Base-by-base conservation (phyloP, 2,888 invertebrate genomes). In the Pandemis heparana region DNA sequence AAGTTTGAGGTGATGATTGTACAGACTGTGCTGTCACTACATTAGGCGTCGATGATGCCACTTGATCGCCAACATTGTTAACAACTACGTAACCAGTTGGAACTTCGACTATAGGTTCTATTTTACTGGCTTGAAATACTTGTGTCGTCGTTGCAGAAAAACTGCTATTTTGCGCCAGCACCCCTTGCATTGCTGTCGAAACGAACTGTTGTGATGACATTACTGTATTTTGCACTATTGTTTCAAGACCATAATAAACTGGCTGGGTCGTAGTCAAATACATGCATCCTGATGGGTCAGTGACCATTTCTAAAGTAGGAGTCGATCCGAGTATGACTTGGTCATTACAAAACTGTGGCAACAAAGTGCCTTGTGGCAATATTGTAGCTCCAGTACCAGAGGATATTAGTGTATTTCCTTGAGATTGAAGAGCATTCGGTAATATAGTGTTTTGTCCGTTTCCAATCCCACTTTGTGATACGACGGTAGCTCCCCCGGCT, bases 151-250 rank as follows among this genome's bases (percentile, higher is more conserved):
- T 97, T 18, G 97, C 97, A 18, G 97, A 97, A 85, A 97, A 97
- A 85, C 97, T 97, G 82, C 97, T 97, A 82, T 97, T 97, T 81
- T 97, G 96, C 70, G 97, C 97, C 43, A 97, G 92, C 3, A 97
- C 96, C 61, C 97, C 97, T 76, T 97, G 97, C 94, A 97, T 96
- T 6, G 97, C 96, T 1, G 97, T 97, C 5, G 97, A 96, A 16
- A 97, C 96, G 84, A 97, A 97, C 84, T 97, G 97, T 84, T 97
- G 97, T 32, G 97, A 97, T n/a, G 97, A 97, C 97, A 97, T 97
- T 0, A 97, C 97, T 5, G 97, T 97, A 83, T 97, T 98, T 87
- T 97, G 97, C 3, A 98, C 97, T 70, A 97, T 97, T 0, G 97
- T 97, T 90, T 98, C 97, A 77, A 97, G 93, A 0, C 97, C 97